Conservation (phyloP, 2,797 vertebrate genomes). For the Nyctalus aviator region DNA sequence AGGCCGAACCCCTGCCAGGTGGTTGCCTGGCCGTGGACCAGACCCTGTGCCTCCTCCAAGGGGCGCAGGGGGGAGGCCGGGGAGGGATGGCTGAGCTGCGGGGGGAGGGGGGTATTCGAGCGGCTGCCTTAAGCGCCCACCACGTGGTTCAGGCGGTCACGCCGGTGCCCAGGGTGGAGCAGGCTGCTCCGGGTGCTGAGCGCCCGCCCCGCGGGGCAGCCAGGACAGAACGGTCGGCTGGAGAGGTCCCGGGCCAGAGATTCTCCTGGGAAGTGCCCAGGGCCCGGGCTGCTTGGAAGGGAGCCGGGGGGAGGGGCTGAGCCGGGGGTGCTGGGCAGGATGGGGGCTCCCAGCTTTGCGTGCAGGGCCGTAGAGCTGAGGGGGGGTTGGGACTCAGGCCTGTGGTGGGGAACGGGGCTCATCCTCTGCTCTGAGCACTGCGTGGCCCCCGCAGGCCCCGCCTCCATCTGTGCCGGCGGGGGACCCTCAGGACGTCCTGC, state of each 20-base stretch:
- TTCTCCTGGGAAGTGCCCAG: not conserved
- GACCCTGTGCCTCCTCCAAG: not conserved
- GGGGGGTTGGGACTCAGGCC: rapidly evolving
- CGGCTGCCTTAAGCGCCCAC: not conserved
- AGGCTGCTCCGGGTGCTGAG: not conserved
- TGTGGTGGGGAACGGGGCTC: not conserved
- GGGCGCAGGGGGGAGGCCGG: not conserved
- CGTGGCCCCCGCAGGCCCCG: not conserved
- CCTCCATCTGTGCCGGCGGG: not conserved
- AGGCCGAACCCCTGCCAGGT: not conserved
- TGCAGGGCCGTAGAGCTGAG: rapidly evolving
- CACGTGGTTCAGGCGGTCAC: rapidly evolving
- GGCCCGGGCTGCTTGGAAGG: not conserved
- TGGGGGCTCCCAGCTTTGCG: not conserved
- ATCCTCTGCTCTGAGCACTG: rapidly evolving
- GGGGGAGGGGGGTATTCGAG: not conserved
- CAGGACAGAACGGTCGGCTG: not conserved
- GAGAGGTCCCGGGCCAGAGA: too few species aligned
- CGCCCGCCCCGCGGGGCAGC: rapidly evolving
- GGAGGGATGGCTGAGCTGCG: not conserved
- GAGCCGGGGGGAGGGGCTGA: rapidly evolving
- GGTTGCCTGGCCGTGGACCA: not conserved
- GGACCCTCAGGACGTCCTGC: too few species aligned
- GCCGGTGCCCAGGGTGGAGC: rapidly evolving
- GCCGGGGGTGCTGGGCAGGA: too few species aligned